Conservation (phyloP, 2,113 vertebrate genomes). For the Protomyctophum bolini region DNA sequence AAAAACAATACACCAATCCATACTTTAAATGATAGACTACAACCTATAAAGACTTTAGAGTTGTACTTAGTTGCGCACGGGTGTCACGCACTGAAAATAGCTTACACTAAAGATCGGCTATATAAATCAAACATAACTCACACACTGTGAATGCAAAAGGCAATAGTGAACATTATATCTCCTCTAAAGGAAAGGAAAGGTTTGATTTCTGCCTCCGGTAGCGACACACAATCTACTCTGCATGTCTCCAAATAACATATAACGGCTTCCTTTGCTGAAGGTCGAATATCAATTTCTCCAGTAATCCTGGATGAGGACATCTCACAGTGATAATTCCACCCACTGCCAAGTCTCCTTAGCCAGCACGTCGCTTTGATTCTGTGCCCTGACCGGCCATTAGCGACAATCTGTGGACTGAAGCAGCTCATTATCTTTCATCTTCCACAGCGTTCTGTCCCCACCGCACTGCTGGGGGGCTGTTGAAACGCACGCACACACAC, state of each 20-base stretch:
- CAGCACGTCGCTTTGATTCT: constrained; percentile 57
- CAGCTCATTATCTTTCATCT: constrained; percentile 70
- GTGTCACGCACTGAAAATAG: too few species aligned
- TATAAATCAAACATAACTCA: neutral
- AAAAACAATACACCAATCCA: constrained; percentile 50
- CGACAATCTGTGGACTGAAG: constrained; percentile 48
- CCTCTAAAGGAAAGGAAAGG: constrained; percentile 23
- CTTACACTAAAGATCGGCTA: too few species aligned
- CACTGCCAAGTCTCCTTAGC: constrained; percentile 38
- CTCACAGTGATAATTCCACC: constrained; percentile 46
- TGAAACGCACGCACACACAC: neutral
- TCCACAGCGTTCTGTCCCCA: constrained; percentile 40
- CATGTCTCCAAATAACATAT: constrained; percentile 31
- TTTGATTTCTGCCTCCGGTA: neutral
- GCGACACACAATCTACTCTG: constrained; percentile 13
- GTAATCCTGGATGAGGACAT: constrained; percentile 36
- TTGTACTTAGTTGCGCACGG: too few species aligned
- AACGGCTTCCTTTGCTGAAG: constrained; percentile 45
- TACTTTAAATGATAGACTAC: constrained; percentile 57
- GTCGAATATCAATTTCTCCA: constrained; percentile 56
- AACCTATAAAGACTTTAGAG: constrained; percentile 26
- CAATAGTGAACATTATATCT: constrained; percentile 20
- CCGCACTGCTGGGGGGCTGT: constrained; percentile 36
- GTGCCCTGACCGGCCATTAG: constrained; percentile 56
- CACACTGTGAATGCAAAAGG: constrained; percentile 23